Conservation (phyloP, 2,888 invertebrate species). For the Megastigmus dorsalis region DNA sequence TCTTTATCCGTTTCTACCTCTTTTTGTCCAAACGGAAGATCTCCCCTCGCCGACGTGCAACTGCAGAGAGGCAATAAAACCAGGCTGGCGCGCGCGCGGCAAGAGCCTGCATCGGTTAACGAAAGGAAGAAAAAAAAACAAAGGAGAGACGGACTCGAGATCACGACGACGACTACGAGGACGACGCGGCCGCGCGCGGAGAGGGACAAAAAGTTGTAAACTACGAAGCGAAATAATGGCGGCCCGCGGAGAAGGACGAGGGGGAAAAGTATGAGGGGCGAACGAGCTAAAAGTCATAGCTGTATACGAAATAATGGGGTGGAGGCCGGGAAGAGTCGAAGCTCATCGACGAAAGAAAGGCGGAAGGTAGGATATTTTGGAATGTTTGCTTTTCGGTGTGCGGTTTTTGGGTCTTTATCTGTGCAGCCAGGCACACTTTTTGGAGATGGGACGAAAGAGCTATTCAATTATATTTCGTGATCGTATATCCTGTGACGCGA, state of each 20-base stretch:
- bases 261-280: not conserved
- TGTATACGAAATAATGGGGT: not conserved
- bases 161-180: too few relatives aligned
- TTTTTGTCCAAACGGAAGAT: not conserved
- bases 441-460: too few relatives aligned
- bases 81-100: not conserved
- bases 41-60: not conserved
- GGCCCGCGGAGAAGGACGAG: not conserved
- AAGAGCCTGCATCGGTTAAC: not conserved
- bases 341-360: too few relatives aligned
- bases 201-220: constrained; percentile 48
- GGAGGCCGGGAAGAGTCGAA: too few relatives aligned
- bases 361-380: too few relatives aligned
- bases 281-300: not conserved
- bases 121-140: not conserved
- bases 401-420: too few relatives aligned
- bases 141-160: not conserved
- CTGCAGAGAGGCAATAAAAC: constrained; percentile 23
- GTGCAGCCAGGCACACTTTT: too few relatives aligned
- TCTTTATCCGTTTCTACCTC: constrained; percentile 5
- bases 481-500: too few relatives aligned
- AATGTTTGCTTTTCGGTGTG: too few relatives aligned
- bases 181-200: too few relatives aligned
- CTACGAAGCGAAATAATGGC: constrained; percentile 21
- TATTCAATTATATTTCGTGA: too few relatives aligned